Conservation (phyloP, 92 coral and sea anemone genomes). For the Heteractis magnifica region DNA sequence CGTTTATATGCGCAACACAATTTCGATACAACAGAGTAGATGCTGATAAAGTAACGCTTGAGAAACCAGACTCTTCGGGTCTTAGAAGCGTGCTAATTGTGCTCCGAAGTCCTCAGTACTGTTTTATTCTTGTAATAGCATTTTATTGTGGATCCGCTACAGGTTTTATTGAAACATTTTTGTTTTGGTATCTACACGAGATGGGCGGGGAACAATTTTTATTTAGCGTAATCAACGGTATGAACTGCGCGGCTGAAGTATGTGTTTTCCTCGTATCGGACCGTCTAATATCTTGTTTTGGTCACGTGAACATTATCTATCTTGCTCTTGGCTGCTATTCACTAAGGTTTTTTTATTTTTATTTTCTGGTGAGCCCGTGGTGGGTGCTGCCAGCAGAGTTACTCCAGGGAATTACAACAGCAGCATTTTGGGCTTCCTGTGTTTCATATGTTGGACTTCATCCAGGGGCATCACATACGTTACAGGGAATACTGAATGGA, state of each 20-base stretch:
- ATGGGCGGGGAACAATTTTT: constrained; percentile 88
- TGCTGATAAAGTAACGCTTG: background rate
- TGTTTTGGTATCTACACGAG: constrained; percentile 96
- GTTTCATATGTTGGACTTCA: constrained; percentile 92
- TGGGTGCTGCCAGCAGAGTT: constrained; percentile 90
- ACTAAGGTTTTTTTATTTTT: constrained; percentile 72
- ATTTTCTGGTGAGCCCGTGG: constrained; percentile 84
- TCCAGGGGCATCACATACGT: constrained; percentile 81
- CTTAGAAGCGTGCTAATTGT: constrained; percentile 63
- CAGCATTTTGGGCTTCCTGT: constrained; percentile 97
- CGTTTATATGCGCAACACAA: constrained; percentile 79
- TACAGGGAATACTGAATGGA: constrained; percentile 89
- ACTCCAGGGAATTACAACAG: constrained; percentile 94
- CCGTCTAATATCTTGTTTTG: constrained; percentile 63
- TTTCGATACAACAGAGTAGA: constrained; percentile 56
- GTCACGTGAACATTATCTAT: constrained; percentile 80
- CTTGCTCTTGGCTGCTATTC: constrained; percentile 79
- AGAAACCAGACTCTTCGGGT: constrained; percentile 22
- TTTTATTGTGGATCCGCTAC: constrained; percentile 98
- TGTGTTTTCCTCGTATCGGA: constrained; percentile 75
- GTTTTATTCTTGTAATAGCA: constrained; percentile 84
- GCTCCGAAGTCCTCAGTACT: constrained; percentile 67
- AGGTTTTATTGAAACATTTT: constrained; percentile 91
- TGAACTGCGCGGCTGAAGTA: constrained; percentile 91
- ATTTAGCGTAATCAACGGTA: constrained; percentile 80